Base-by-base conservation (phyloP, 2,888 invertebrate genomes). In the Liopterus haemorrhoidalis region DNA sequence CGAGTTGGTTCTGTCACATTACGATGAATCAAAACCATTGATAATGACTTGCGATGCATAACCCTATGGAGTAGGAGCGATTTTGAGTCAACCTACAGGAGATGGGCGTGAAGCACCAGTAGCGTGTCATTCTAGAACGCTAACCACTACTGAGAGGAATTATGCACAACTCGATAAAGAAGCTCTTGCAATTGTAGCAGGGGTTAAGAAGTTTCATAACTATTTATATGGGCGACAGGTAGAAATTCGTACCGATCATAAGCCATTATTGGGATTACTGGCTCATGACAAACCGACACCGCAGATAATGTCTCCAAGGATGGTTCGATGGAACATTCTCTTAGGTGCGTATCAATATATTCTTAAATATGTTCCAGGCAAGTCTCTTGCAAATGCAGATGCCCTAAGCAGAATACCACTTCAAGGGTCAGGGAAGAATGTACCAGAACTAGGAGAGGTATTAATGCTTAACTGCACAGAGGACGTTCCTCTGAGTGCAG, bases 171-270 rank as follows among this genome's bases (percentile, higher is more conserved):
- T n/a, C n/a, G n/a, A n/a, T n/a, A n/a, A n/a, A n/a, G n/a, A n/a
- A n/a, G n/a, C n/a, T n/a, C n/a, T n/a, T n/a, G n/a, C n/a, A n/a
- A n/a, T n/a, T n/a, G n/a, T n/a, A n/a, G n/a, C n/a, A n/a, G n/a
- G n/a, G n/a, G n/a, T n/a, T n/a, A n/a, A n/a, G n/a, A n/a, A n/a
- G n/a, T n/a, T n/a, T n/a, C n/a, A n/a, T n/a, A n/a, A n/a, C n/a
- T n/a, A n/a, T n/a, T n/a, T n/a, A n/a, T n/a, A n/a, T n/a, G n/a
- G n/a, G n/a, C n/a, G n/a, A n/a, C n/a, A n/a, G n/a, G n/a, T n/a
- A n/a, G n/a, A n/a, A n/a, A n/a, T n/a, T n/a, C n/a, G n/a, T n/a
- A 48, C 41, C 9, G 50, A 53, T 27, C 53, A 53, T 31, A 40
- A 53, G 27, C 45, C 42, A 9, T 21, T 52, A n/a, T 14, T 53